Conservation (phyloP, 2,113 vertebrate genomes). For the Takifugu bimaculatus region DNA sequence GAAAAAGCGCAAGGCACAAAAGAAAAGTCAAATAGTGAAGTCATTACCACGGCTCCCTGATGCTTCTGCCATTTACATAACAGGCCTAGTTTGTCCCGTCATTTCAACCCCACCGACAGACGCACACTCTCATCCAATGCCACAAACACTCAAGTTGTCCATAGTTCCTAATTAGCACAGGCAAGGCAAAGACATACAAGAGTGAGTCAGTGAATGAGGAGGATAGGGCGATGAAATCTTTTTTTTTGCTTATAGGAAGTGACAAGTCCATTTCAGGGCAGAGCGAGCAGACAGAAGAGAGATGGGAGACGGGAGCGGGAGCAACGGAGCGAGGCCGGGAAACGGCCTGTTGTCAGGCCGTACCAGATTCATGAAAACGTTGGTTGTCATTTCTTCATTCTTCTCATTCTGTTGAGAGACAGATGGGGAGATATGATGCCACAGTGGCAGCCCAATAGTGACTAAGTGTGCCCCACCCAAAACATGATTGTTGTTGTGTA, state of each 20-base stretch:
- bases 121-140: conserved; percentile 12
- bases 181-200: conserved; percentile 1
- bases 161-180: conserved; percentile 24
- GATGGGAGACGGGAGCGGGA: conserved; percentile 1
- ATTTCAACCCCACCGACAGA: conserved; percentile 20
- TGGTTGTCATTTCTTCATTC: conserved; percentile 85
- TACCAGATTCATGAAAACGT: conserved; percentile 87
- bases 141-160: conserved; percentile 22
- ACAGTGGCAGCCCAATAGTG: not conserved
- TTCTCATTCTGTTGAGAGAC: conserved; percentile 79
- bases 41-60: not conserved
- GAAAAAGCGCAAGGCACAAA: not conserved
- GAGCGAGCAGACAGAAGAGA: conserved; percentile 3
- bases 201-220: conserved; percentile 7
- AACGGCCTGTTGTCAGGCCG: conserved; percentile 37
- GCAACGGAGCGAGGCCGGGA: not conserved
- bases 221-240: conserved; percentile 38
- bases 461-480: too few relatives aligned
- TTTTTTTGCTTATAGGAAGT: conserved; percentile 43
- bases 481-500: not conserved
- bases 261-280: conserved; percentile 54
- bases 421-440: not conserved
- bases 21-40: not conserved
- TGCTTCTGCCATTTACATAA: conserved; percentile 6
- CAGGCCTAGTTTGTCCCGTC: conserved; percentile 1